Percentiles rank a stretch among this genome's conserved stretches.
phyloP scores from a whole-genome alignment of 37 sponge, comb jelly and placozoan species.

The Agelas oroides region DNA sequence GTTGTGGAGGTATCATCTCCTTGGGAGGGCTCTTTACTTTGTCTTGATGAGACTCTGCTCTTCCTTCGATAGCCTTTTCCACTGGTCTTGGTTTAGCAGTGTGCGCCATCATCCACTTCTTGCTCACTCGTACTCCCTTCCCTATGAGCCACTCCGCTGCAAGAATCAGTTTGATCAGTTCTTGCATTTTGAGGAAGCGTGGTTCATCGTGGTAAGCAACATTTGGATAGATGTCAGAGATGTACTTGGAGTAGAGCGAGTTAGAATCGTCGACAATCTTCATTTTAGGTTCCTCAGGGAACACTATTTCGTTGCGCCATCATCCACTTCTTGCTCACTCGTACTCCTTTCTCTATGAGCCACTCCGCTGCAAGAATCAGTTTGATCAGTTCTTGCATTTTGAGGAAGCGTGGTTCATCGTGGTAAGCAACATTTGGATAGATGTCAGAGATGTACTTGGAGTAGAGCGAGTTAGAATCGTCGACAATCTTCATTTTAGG shows the following conservation, averaged over 20 bases:
- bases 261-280: background rate
- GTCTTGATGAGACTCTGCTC: background rate
- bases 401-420: constrained; percentile 61
- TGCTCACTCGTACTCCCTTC: constrained; percentile 23
- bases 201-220: constrained; percentile 66
- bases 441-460: constrained; percentile 38
- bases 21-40: background rate
- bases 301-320: constrained; percentile 9
- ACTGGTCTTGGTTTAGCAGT: background rate
- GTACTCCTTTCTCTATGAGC: constrained; percentile 30
- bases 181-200: constrained; percentile 46
- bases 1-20: background rate
- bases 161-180: constrained; percentile 43
- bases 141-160: constrained; percentile 47
- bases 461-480: background rate
- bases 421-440: constrained; percentile 37
- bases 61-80: background rate
- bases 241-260: constrained; percentile 37
- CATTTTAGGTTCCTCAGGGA: constrained; percentile 58
- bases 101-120: constrained; percentile 21
- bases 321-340: constrained; percentile 42
- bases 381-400: constrained; percentile 51
- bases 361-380: constrained; percentile 48
- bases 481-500: constrained; percentile 47
- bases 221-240: constrained; percentile 15